phyloP scores from a whole-genome alignment of 2,797 vertebrate genomes.

The Momotus momota region DNA sequence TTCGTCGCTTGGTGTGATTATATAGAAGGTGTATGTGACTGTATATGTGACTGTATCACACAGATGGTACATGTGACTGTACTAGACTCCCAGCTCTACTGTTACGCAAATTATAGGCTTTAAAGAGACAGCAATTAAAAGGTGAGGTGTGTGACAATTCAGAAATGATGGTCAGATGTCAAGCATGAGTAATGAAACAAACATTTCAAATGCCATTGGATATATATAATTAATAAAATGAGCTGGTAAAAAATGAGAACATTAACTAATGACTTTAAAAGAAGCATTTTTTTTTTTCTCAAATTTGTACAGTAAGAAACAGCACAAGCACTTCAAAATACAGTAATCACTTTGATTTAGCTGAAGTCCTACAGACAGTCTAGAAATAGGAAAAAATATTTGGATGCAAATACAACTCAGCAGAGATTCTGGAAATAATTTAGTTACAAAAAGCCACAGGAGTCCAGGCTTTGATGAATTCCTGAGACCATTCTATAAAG shows the following conservation, averaged over 20 bases:
- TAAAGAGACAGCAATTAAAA: not conserved
- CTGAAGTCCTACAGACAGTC: not conserved
- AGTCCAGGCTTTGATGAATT: not conserved
- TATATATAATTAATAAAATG: not conserved
- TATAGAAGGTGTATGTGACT: not conserved
- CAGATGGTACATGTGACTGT: not conserved
- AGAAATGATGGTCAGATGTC: not conserved
- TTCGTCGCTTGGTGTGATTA: not conserved
- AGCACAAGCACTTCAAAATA: not conserved
- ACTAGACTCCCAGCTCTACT: not conserved
- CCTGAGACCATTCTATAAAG: not conserved
- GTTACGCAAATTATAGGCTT: not conserved
- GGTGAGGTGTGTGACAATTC: not conserved
- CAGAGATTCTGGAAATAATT: slow-evolving; percentile 44
- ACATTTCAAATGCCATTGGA: not conserved
- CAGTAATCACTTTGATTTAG: not conserved
- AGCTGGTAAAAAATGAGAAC: not conserved
- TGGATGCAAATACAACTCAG: not conserved
- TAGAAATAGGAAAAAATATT: slow-evolving; percentile 17
- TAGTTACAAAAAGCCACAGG: slow-evolving; percentile 26
- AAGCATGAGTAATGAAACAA: not conserved
- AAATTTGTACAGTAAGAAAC: not conserved
- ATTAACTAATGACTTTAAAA: slow-evolving; percentile 11
- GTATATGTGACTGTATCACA: too few species aligned
- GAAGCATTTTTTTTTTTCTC: not conserved